Base-by-base conservation (phyloP, 2,888 invertebrate species). In the Ellobium chinense region DNA sequence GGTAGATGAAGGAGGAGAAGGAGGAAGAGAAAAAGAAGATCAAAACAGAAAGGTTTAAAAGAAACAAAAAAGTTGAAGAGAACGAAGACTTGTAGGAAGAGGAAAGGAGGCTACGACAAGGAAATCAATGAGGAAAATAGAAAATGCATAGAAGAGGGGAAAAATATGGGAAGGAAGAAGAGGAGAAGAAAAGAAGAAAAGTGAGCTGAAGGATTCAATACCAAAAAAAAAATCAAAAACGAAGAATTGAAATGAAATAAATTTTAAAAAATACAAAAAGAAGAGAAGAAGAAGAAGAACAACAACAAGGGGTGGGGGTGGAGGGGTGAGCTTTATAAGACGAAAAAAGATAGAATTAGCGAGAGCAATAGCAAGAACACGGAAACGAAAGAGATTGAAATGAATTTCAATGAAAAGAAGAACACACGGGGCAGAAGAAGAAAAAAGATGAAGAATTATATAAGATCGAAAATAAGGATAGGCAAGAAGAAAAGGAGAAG, bases 401-500 rank as follows among this genome's bases (percentile, higher is more conserved):
- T n/a, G n/a, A n/a, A n/a, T n/a, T n/a, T n/a, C n/a, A n/a, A n/a
- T n/a, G n/a, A n/a, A 36, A 66, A 36, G 66, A 66, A 36, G 66
- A n/a, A n/a, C n/a, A n/a, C n/a, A 66, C 9, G 62, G 31, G 18
- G 62, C 27, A 36, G 66, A 66, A 36, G 66, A 66, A 36, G 66
- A 66, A 36, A 36, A 66, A 36, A 36, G 7, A 7, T n/a, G n/a
- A n/a, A n/a, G n/a, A n/a, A n/a, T n/a, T n/a, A n/a, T n/a, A n/a
- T n/a, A n/a, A n/a, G n/a, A n/a, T n/a, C n/a, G n/a, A n/a, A n/a
- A n/a, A n/a, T n/a, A n/a, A n/a, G n/a, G n/a, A n/a, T n/a, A n/a
- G n/a, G n/a, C n/a, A n/a, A n/a, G n/a, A n/a, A n/a, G n/a, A n/a
- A n/a, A n/a, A n/a, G n/a, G n/a, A n/a, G n/a, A n/a, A n/a, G n/a